A percentile compares a stretch with the other conserved stretches of the same genome.
These are phyloP conservation scores for Steinernema hermaphroditum DNA, from an alignment of 2,888 invertebrate genomes.

Conservation along the genomic window DNA sequence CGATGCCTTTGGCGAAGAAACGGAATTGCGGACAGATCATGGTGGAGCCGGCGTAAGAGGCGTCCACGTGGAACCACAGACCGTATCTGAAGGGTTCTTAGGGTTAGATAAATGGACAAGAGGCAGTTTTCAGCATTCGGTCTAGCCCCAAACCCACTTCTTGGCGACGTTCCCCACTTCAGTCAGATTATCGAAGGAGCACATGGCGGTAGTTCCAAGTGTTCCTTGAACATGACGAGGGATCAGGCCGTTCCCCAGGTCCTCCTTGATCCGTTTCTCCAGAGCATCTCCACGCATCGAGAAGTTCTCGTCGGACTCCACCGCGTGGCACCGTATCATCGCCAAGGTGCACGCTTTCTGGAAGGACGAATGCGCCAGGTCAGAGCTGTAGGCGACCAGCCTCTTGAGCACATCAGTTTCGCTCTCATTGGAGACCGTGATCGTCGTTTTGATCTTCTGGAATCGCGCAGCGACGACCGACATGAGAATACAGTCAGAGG, in stretches of 20 bases:
- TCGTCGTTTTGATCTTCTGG: constrained; percentile 69
- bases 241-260: constrained; percentile 83
- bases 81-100: background rate
- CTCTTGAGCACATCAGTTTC: constrained; percentile 87
- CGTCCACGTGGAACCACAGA: constrained; percentile 67
- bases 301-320: constrained; percentile 77
- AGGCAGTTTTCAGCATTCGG: too few relatives aligned
- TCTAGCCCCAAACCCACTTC: too few relatives aligned
- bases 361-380: constrained; percentile 92
- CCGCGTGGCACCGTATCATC: constrained; percentile 84
- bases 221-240: constrained; percentile 89
- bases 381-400: constrained; percentile 92
- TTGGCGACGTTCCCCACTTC: constrained; percentile 71
- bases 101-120: too few relatives aligned
- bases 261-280: constrained; percentile 76
- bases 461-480: background rate
- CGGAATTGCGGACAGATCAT: constrained; percentile 94
- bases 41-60: constrained; percentile 91
- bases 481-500: constrained; percentile 65
- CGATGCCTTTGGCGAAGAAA: constrained; percentile 74
- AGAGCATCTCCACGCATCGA: constrained; percentile 80
- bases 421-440: constrained; percentile 70
- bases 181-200: constrained; percentile 87
- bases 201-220: constrained; percentile 90
- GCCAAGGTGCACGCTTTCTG: constrained; percentile 91